Evolutionary conservation across 2,888 invertebrate genomes (phyloP), one percentile per base, ranked within the genome.

Genomic region (Diaprepes abbreviatus): DNA sequence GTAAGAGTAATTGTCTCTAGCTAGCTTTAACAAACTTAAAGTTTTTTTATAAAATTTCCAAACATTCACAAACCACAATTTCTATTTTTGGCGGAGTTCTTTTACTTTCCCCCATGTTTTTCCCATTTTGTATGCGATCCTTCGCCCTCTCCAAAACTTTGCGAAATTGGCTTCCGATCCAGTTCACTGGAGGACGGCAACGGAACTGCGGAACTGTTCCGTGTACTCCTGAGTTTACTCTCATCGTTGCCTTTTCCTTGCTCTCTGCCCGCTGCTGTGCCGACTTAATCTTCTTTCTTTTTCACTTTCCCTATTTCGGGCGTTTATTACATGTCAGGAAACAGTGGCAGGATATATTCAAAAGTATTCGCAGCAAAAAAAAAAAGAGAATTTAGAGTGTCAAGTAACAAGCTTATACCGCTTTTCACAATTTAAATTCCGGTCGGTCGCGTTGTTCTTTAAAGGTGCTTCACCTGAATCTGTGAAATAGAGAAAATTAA

Each of bases 321-420:
- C 65, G 88, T 88, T 88, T 88, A 88, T 88, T 88, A 88, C 79
- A 75, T 86, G 85, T 86, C 86, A 86, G 86, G 12, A 38, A 21
- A 28, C 67, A 71, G 57, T 38, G 65, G 71, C 65, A 40, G 28
- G 3, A 38, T 10, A 35, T 19, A 35, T 1, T 3, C 35, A n/a
- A n/a, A n/a, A n/a, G n/a, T n/a, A n/a, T n/a, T n/a, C n/a, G n/a
- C n/a, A n/a, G n/a, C n/a, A n/a, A n/a, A n/a, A n/a, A n/a, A n/a
- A n/a, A n/a, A n/a, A n/a, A n/a, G n/a, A n/a, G n/a, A n/a, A n/a
- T n/a, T n/a, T n/a, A n/a, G n/a, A n/a, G n/a, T n/a, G n/a, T n/a
- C n/a, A n/a, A n/a, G n/a, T n/a, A n/a, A n/a, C n/a, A n/a, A n/a
- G n/a, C n/a, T n/a, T n/a, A n/a, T n/a, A n/a, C n/a, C n/a, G n/a